Evolutionary conservation across 1,140 invertebrate species (phyloP).

Genomic region (Orius insidiosus): DNA sequence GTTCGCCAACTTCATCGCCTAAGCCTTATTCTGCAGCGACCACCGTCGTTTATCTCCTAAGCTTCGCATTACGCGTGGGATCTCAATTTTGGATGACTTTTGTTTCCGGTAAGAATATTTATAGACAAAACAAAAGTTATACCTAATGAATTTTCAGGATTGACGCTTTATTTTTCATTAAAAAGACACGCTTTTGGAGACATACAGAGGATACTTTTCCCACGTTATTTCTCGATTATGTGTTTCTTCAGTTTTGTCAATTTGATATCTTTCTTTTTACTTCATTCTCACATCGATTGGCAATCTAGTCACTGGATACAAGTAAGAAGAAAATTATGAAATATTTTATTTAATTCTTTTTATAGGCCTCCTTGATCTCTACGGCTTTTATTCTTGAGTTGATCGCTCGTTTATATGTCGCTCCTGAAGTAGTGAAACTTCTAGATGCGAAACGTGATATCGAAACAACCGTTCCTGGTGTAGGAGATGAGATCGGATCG

Average conservation of each 20-base stretch:
- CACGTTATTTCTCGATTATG: constrained; percentile 65
- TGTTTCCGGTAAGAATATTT: constrained; percentile 62
- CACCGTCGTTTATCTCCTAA: constrained; percentile 46
- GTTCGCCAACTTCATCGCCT: constrained; percentile 15
- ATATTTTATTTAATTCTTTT: constrained; percentile 10
- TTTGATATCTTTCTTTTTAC: constrained; percentile 44
- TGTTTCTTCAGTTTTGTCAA: constrained; percentile 51
- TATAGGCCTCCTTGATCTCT: constrained; percentile 42
- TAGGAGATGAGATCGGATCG: constrained; percentile 51
- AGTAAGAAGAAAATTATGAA: constrained; percentile 22
- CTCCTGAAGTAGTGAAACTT: constrained; percentile 41
- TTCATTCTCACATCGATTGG: constrained; percentile 27
- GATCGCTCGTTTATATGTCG: constrained; percentile 45
- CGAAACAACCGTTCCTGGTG: constrained; percentile 45
- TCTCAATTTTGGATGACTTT: constrained; percentile 81
- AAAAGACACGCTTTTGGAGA: constrained; percentile 65
- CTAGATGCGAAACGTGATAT: constrained; percentile 48
- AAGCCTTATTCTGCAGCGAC: constrained; percentile 24
- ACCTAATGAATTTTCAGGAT: constrained; percentile 32
- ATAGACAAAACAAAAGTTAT: constrained; percentile 3
- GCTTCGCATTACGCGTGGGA: constrained; percentile 59
- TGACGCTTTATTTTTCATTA: constrained; percentile 63
- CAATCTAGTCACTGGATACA: constrained; percentile 27
- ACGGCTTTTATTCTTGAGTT: constrained; percentile 51
- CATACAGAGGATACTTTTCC: constrained; percentile 69